Evolutionary conservation across 2,888 invertebrate species (phyloP), one percentile per base, ranked within the genome.

Genomic region (Willowsia nigromaculata): DNA sequence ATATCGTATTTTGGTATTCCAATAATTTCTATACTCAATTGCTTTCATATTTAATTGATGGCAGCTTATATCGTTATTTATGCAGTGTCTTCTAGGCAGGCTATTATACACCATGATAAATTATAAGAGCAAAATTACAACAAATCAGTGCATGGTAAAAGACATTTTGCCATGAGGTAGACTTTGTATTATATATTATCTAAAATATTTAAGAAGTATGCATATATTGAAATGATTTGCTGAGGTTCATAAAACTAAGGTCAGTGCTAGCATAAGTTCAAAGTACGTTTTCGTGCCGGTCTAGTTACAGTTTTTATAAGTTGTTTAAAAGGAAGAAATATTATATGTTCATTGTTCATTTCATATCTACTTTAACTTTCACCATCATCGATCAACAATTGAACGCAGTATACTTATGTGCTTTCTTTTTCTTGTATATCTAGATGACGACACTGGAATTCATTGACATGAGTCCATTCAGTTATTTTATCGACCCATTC

Each of bases 381-480:
- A 59, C 65, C 65, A 65, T 74, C 65, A 65, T 47, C 22, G 7
- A 81, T 68, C 9, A 86, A 65, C 87, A 85, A 89, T 68, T 85
- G 47, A 40, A 71, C 80, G 27, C 33, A 74, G 85, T 83, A 30
- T 81, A 89, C 85, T 90, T 78, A 91, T 90, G 68, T 89, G 82
- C 76, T 90, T 89, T 90, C 90, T 90, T 91, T 91, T 90, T 91
- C 90, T 91, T 91, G 89, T 91, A 89, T 91, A 85, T 91, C 90
- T 91, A 91, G 91, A 91, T 91, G 90, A 91, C 90, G 90, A 90
- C 78, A 89, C 90, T 91, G 90, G 91, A 90, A 91, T 90, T 90
- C 91, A 90, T 90, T 91, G 91, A 91, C 90, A 88, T 90, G 91
- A 91, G 90, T 89, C 90, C 90, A 90, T 89, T 91, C 90, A 90